These are phyloP conservation scores for Protophormia terraenovae DNA, from an alignment of 2,888 invertebrate genomes.

Conservation along the genomic window DNA sequence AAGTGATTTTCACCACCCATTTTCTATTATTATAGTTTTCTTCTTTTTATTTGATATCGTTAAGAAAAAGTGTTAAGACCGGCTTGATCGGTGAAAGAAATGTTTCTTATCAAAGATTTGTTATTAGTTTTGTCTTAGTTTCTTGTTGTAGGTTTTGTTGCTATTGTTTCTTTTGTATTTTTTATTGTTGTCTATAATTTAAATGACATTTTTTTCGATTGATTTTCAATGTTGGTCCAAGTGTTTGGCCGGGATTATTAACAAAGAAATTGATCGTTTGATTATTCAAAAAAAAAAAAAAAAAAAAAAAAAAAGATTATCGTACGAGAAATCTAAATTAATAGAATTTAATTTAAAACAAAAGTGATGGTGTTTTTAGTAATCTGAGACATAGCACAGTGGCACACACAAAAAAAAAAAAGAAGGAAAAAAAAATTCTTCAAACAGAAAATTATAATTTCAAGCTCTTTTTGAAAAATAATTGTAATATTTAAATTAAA, in stretches of 20 bases:
- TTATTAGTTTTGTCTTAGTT: constrained; percentile 34
- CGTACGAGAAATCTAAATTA: constrained; percentile 70
- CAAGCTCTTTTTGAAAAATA: no score
- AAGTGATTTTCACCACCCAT: constrained; percentile 47
- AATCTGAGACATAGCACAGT: constrained; percentile 25
- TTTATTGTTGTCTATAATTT: constrained; percentile 44
- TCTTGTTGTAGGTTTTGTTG: constrained; percentile 5
- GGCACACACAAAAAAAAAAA: neutral
- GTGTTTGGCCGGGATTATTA: constrained; percentile 76
- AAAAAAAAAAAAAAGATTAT: no score
- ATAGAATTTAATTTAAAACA: constrained; percentile 49
- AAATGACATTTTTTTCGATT: constrained; percentile 48
- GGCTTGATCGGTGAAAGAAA: neutral
- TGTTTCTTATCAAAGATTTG: constrained; percentile 36
- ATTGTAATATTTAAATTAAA: no score
- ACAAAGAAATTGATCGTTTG: constrained; percentile 80
- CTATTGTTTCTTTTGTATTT: constrained; percentile 24
- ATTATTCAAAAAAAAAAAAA: no score
- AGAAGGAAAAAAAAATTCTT: neutral
- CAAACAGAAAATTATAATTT: no score
- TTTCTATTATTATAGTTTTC: neutral
- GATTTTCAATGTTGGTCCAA: constrained; percentile 41
- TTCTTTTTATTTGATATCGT: neutral
- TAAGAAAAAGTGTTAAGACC: constrained; percentile 35
- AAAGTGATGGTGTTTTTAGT: neutral